Percentiles rank a stretch among this genome's conserved stretches.
phyloP scores from a whole-genome alignment of 2,797 vertebrate species.

The Trematomus bernacchii region DNA sequence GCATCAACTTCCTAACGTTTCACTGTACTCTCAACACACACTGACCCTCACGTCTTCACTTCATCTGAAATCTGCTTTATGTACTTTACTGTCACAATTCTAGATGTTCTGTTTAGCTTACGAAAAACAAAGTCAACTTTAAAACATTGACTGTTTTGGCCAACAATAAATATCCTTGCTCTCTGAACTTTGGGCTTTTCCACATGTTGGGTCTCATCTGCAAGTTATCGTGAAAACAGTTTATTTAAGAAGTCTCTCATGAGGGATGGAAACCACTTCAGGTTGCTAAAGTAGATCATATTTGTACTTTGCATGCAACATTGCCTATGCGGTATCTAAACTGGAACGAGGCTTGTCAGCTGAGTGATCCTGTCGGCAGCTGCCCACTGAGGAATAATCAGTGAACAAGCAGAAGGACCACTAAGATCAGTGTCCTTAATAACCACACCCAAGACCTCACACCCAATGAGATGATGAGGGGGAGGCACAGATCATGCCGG shows the following conservation, averaged over 20 bases:
- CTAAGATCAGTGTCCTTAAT: slow-evolving; percentile 86
- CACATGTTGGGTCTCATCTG: neutral
- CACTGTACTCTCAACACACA: slow-evolving; percentile 40
- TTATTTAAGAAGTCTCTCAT: neutral
- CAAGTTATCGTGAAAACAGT: neutral
- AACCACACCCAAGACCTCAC: slow-evolving; percentile 81
- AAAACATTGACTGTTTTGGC: neutral
- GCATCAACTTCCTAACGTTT: slow-evolving; percentile 57
- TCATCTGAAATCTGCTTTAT: slow-evolving; percentile 35
- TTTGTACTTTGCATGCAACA: neutral
- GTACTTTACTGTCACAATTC: neutral
- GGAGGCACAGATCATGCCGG: slow-evolving; percentile 75
- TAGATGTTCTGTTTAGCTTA: neutral
- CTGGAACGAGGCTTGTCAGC: slow-evolving; percentile 41
- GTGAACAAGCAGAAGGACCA: slow-evolving; percentile 77
- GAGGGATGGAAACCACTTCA: neutral
- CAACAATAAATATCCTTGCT: neutral
- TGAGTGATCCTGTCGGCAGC: slow-evolving; percentile 65
- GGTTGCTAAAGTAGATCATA: neutral
- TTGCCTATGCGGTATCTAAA: slow-evolving; percentile 25
- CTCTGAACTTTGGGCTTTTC: neutral
- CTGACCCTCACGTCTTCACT: slow-evolving; percentile 34
- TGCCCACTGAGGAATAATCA: slow-evolving; percentile 76
- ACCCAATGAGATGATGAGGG: slow-evolving; percentile 80
- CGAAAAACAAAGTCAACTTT: neutral